Evolutionary conservation across 2,888 invertebrate species (phyloP), one percentile per base, ranked within the genome.

Genomic region (Sinopyrophorus schimmeli): DNA sequence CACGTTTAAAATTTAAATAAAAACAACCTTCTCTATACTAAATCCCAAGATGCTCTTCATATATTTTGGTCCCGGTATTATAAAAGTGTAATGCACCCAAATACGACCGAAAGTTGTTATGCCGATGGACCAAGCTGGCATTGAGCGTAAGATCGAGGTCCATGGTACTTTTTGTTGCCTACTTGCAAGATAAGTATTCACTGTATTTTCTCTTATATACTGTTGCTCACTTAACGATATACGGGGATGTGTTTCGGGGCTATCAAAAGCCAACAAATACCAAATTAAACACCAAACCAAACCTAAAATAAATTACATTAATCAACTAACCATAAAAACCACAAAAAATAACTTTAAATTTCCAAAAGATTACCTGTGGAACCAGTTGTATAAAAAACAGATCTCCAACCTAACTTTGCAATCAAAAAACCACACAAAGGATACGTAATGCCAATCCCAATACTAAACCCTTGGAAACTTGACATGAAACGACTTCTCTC

Each of bases 401-500:
- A 76, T 6, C 80, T 75, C 86, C 86, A 86, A 38, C 85, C 85
- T 46, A 80, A 80, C 53, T 81, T 77, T 20, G 81, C 81, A 57
- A 85, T 85, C 58, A 86, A 76, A 66, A 84, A 83, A 21, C 86
- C 86, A 63, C 84, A 84, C 24, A 86, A 70, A 7, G 83, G 83
- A 69, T 86, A 86, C 18, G 85, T 86, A 59, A 86, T 68, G 5
- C 86, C 86, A 56, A 86, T 86, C 14, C 86, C 86, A 63, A 86
- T 83, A 66, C 84, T 85, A 74, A 86, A 86, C 64, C 86, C 81
- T 82, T 86, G 81, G 70, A 86, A 86, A 64, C 84, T 84, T 30
- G 85, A 86, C 86, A 86, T 86, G 66, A 86, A 86, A 43, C 85
- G 76, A 39, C 84, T 84, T 38, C 85, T 76, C 67, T 86, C 86